These are phyloP conservation scores for Trichomycterus rosablanca DNA, from an alignment of 2,113 vertebrate species.

Conservation along the genomic window DNA sequence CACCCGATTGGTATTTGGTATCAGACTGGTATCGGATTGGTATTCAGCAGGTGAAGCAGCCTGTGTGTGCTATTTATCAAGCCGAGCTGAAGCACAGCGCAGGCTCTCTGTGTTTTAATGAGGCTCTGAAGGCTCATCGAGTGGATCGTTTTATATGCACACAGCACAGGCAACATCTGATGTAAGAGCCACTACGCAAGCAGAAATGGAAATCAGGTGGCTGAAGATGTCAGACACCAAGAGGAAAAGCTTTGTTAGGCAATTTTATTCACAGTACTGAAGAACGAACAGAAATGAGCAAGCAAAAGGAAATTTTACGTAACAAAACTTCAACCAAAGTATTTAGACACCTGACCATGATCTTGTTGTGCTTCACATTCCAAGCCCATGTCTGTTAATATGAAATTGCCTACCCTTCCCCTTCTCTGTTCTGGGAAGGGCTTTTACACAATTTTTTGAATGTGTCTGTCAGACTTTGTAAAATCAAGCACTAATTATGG, in stretches of 20 bases:
- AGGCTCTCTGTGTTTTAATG: constrained; percentile 54
- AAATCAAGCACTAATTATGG: no score
- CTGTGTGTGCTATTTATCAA: constrained; percentile 62
- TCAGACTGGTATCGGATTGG: constrained; percentile 52
- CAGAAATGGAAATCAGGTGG: constrained; percentile 25
- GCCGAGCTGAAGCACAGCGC: constrained; percentile 47
- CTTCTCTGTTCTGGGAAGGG: no score
- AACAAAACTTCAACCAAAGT: no score
- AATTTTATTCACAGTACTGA: not conserved
- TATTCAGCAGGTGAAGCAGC: constrained; percentile 52
- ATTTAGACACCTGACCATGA: not conserved
- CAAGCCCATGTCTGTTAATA: no score
- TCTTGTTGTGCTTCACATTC: not conserved
- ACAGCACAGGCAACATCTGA: constrained; percentile 6
- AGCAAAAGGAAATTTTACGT: not conserved
- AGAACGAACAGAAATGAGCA: not conserved
- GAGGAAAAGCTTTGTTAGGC: not conserved
- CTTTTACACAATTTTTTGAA: no score
- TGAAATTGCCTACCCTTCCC: no score
- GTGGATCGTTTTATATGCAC: constrained; percentile 57
- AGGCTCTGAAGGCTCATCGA: constrained; percentile 47
- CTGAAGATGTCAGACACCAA: constrained; percentile 5
- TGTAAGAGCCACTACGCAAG: constrained; percentile 18
- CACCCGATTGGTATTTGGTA: constrained; percentile 54
- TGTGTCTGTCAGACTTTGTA: no score